These are phyloP conservation scores for Ophioninae sp. DNA, from an alignment of 2,888 invertebrate genomes.

Conservation along the genomic window DNA sequence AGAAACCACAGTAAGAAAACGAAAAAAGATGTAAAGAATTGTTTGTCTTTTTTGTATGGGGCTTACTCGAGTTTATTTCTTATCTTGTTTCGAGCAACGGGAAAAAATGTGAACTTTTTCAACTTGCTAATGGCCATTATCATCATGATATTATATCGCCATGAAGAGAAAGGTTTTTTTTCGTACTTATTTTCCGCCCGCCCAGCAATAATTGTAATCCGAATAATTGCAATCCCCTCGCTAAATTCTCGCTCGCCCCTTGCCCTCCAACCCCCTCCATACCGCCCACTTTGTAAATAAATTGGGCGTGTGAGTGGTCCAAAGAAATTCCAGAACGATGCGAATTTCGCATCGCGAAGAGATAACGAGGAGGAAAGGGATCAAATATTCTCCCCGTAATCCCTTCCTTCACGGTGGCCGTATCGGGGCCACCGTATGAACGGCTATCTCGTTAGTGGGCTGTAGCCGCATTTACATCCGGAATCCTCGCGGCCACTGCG, in stretches of 20 bases:
- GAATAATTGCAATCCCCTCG: not conserved
- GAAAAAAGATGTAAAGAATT: too few relatives aligned
- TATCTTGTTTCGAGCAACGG: too few relatives aligned
- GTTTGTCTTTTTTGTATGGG: too few relatives aligned
- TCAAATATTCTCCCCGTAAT: slow-evolving; percentile 1
- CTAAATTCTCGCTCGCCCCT: not conserved
- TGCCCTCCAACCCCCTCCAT: not conserved
- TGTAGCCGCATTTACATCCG: slow-evolving; percentile 48
- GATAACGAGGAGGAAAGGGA: slow-evolving; percentile 8
- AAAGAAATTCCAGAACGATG: not conserved
- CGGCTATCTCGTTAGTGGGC: slow-evolving; percentile 33
- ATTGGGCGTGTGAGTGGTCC: not conserved
- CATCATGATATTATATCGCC: too few relatives aligned
- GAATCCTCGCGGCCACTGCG: slow-evolving; percentile 33
- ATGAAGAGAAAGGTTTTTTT: too few relatives aligned
- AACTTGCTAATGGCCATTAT: too few relatives aligned
- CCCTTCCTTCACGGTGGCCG: not conserved
- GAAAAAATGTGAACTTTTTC: too few relatives aligned
- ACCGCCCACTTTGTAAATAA: not conserved
- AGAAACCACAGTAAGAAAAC: too few relatives aligned
- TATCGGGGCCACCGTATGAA: slow-evolving; percentile 22
- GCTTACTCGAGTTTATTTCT: too few relatives aligned
- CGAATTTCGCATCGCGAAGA: not conserved
- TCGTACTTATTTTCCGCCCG: too few relatives aligned
- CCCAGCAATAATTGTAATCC: too few relatives aligned